Percentiles rank a stretch among this genome's conserved stretches.
Evolutionary conservation across 2,113 vertebrate species (phyloP).

Genomic region (Coregonus clupeaformis): DNA sequence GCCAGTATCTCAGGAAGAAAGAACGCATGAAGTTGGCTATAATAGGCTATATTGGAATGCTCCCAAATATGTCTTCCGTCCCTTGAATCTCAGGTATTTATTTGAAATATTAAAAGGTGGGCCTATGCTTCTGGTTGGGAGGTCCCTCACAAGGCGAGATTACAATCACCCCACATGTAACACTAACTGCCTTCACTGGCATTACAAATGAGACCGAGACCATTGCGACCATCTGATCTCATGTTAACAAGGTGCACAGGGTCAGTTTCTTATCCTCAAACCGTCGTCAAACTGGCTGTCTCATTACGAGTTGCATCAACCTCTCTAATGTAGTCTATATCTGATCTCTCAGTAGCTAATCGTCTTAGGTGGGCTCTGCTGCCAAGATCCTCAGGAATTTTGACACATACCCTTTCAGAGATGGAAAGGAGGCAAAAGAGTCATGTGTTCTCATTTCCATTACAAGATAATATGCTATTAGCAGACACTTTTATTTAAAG

Average conservation of each 20-base stretch:
- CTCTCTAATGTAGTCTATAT: slow-evolving; percentile 43
- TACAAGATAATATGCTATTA: too few relatives aligned
- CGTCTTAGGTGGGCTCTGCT: slow-evolving; percentile 30
- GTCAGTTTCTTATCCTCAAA: slow-evolving; percentile 53
- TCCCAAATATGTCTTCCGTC: background rate
- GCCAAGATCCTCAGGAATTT: slow-evolving; percentile 28
- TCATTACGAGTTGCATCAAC: slow-evolving; percentile 41
- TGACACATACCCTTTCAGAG: background rate
- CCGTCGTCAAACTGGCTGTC: slow-evolving; percentile 29
- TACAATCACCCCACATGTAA: slow-evolving; percentile 48
- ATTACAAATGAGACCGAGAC: slow-evolving; percentile 50
- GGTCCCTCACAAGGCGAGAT: slow-evolving; percentile 36
- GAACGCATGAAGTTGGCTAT: too few relatives aligned
- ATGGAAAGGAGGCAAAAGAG: too few relatives aligned
- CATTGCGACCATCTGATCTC: slow-evolving; percentile 50
- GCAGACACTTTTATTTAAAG: too few relatives aligned
- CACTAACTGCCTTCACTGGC: slow-evolving; percentile 51
- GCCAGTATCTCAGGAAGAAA: too few relatives aligned
- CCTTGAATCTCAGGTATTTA: slow-evolving; percentile 49
- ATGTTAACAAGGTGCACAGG: slow-evolving; percentile 51
- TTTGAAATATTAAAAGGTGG: slow-evolving; percentile 55
- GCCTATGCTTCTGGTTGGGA: slow-evolving; percentile 20
- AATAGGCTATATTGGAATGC: too few relatives aligned
- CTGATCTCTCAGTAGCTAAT: slow-evolving; percentile 36
- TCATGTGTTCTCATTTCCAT: too few relatives aligned